Base-by-base conservation (phyloP, 2,797 vertebrate species). In the Bothrops alternatus region DNA sequence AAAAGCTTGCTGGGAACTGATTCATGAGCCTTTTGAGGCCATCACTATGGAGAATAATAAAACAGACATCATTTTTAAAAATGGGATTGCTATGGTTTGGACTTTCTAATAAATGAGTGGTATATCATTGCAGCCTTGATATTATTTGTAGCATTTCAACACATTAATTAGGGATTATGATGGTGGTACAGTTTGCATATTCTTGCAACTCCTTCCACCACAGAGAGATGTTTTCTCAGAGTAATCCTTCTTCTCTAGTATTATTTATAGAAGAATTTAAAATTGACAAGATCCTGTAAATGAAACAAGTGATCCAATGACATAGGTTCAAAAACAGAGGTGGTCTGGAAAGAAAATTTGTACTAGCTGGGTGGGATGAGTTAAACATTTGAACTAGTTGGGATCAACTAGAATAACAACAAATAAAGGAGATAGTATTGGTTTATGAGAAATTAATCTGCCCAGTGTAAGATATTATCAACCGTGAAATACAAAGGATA, bases 31-130 rank as follows among this genome's bases (percentile, higher is more conserved):
- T 87, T 90, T 63, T 55, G 85, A 88, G 87, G 65, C 87, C 87
- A 93, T 91, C 32, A 23, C 65, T 91, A 14, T 89, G 47, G 89
- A 69, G 37, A 85, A 47, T 82, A 85, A 47, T 47, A 69, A 87
- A 90, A 58, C 13, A 26, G 28, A n/a, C 78, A 65, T 93, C 58
- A 53, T 25, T 60, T 88, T 90, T 88, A 28, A 90, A 87, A 90
- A 88, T 55, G 12, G 18, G 86, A 78, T 90, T 53, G 65, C 63
- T 88, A 4, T 82, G 18, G 26, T 2, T 42, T 87, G 23, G 58
- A 42, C 13, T 42, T 78, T 73, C 23, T 60, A 37, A 50, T 93
- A 87, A 90, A 78, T 60, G 56, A 32, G 32, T 91, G 42, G 32
- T 91, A 32, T 55, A 88, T 63, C 53, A 78, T 55, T 63, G 37